Evolutionary conservation across 53 echinoderm and acorn worm genomes (phyloP), one percentile per base, ranked within the genome.

Genomic region (Arbacia lixula): DNA sequence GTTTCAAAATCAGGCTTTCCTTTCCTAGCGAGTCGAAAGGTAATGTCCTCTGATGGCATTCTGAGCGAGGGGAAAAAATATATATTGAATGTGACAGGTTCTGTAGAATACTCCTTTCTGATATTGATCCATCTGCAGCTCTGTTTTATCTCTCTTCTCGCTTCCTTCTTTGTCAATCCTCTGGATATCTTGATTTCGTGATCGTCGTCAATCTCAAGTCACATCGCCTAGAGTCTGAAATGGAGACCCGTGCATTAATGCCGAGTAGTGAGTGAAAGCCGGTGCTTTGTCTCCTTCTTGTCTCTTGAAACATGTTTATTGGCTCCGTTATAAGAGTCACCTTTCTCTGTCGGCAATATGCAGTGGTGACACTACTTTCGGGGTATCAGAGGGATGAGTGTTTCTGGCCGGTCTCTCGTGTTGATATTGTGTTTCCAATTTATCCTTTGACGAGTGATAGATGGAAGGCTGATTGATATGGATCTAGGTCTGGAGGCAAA

Each of bases 61-160:
- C 82, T 63, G 63, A 43, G 24, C 51, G 46, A 81, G 82, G 82
- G 63, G 58, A 64, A 68, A 63, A 63, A 62, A 64, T 81, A 63
- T 81, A 63, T 81, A 81, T 81, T 81, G 64, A 49, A 81, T 63
- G 64, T 81, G 82, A 63, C 82, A 63, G 46, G 41, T n/a, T n/a
- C n/a, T n/a, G n/a, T 22, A 35, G 82, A 81, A 81, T 81, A 81
- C 82, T n/a, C 51, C n/a, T 63, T 81, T 61, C 82, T 81, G 82
- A 62, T 81, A 81, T 81, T 34, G 82, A 81, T 81, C 82, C 64
- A 64, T 81, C 63, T 69, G 41, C 42, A 69, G 25, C 69, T 14
- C 27, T 28, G 27, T 69, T 69, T 69, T 66, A 37, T 69, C 29
- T 51, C 50, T 40, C 22, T 36, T 9, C 40, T 55, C 60, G 27